phyloP scores from a whole-genome alignment of 1,140 invertebrate genomes.

The Megalopta genalis region DNA sequence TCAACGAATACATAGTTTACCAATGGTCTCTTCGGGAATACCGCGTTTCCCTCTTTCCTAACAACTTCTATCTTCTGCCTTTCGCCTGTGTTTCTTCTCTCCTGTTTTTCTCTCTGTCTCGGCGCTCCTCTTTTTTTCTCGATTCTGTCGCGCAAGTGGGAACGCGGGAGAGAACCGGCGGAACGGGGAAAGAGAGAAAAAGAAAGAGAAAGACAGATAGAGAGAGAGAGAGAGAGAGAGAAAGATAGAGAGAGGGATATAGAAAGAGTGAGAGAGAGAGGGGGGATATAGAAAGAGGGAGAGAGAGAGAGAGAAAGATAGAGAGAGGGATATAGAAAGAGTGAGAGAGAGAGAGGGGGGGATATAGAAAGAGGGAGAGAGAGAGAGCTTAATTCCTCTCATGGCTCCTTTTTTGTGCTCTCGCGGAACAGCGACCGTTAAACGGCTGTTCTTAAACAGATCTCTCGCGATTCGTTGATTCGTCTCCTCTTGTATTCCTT shows the following conservation, averaged over 20 bases:
- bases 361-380: too few relatives aligned
- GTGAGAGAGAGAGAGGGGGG: too few relatives aligned
- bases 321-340: too few relatives aligned
- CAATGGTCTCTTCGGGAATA: conserved; percentile 62
- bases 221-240: too few relatives aligned
- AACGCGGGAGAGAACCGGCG: too few relatives aligned
- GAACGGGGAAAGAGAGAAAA: too few relatives aligned
- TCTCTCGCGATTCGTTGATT: conserved; percentile 23
- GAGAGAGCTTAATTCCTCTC: conserved; percentile 35
- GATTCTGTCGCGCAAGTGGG: too few relatives aligned
- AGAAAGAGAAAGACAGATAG: too few relatives aligned
- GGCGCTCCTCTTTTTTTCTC: conserved; percentile 4
- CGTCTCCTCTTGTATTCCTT: neutral
- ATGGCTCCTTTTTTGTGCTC: neutral
- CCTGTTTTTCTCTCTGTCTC: conserved; percentile 14
- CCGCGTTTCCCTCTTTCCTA: conserved; percentile 36
- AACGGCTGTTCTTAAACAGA: conserved; percentile 40
- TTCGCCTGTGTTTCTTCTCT: conserved; percentile 3
- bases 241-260: too few relatives aligned
- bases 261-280: too few relatives aligned
- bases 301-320: too few relatives aligned
- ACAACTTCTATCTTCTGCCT: conserved; percentile 46
- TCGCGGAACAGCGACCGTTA: conserved; percentile 26
- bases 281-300: too few relatives aligned
- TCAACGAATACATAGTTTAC: conserved; percentile 68